Percentiles rank a stretch among this genome's conserved stretches.
Conservation (phyloP, 2,888 invertebrate genomes). For the Lycocerus yunnanus region DNA sequence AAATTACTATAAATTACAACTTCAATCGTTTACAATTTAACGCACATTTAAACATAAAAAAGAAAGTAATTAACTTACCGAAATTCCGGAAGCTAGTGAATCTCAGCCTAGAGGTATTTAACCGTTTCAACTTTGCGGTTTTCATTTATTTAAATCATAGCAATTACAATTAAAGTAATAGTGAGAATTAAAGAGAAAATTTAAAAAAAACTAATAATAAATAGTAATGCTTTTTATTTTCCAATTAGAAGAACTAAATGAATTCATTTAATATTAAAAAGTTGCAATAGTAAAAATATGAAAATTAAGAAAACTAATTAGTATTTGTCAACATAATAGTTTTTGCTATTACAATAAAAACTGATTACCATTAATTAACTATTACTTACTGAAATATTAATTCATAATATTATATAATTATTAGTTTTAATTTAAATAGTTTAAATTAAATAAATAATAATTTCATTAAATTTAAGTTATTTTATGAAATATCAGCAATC, state of each 20-base stretch:
- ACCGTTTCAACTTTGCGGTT: background rate
- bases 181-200: background rate
- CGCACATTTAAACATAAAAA: background rate
- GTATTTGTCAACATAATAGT: background rate
- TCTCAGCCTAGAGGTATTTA: background rate
- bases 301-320: background rate
- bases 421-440: too few species aligned
- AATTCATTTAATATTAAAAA: background rate
- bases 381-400: too few species aligned
- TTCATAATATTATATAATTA: too few species aligned
- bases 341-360: background rate
- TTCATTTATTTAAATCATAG: background rate
- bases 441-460: too few species aligned
- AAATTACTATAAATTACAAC: background rate
- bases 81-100: background rate
- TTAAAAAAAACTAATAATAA: background rate
- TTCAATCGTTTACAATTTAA: background rate
- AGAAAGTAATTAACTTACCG: background rate
- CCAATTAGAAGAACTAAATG: background rate
- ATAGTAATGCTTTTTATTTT: too few species aligned
- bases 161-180: background rate
- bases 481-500: too few species aligned
- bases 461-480: too few species aligned
- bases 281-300: background rate
- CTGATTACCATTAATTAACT: too few species aligned